Percentiles rank a stretch among this genome's conserved stretches.
Conservation (phyloP, 2,113 vertebrate species). For the Lepisosteus osseus region DNA sequence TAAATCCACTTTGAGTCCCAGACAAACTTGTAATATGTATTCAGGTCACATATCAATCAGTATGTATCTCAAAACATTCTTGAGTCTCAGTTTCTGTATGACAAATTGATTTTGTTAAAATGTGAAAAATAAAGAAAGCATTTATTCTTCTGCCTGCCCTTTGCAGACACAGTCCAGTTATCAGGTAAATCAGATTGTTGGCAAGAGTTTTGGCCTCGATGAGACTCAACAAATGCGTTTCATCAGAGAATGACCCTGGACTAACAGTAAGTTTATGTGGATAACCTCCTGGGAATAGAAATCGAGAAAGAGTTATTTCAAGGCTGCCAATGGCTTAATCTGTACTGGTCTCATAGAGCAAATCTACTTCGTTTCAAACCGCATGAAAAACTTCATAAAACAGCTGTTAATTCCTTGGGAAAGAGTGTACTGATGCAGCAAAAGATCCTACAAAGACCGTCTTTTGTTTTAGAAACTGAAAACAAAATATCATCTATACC, state of each 20-base stretch:
- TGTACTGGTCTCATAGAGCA: slow-evolving; percentile 64
- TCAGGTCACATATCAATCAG: too few species aligned
- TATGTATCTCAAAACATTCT: too few species aligned
- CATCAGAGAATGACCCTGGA: slow-evolving; percentile 67
- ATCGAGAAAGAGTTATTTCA: slow-evolving; percentile 75
- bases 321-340: slow-evolving; percentile 68
- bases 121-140: too few species aligned
- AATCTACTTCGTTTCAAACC: slow-evolving; percentile 40
- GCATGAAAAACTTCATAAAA: slow-evolving; percentile 12
- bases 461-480: slow-evolving; percentile 43
- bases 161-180: slow-evolving; percentile 71
- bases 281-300: slow-evolving; percentile 68
- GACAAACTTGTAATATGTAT: too few species aligned
- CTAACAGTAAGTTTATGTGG: slow-evolving; percentile 64
- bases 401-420: slow-evolving; percentile 35
- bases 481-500: slow-evolving; percentile 50
- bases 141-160: slow-evolving; percentile 41
- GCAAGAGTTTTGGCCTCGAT: slow-evolving; percentile 65
- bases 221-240: slow-evolving; percentile 79
- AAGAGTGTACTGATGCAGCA: slow-evolving; percentile 46
- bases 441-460: slow-evolving; percentile 56
- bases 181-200: slow-evolving; percentile 72
- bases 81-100: too few species aligned
- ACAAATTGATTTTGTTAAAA: too few species aligned
- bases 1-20: too few species aligned